Evolutionary conservation across 2,113 vertebrate species (phyloP).

Genomic region (Sardina pilchardus): DNA sequence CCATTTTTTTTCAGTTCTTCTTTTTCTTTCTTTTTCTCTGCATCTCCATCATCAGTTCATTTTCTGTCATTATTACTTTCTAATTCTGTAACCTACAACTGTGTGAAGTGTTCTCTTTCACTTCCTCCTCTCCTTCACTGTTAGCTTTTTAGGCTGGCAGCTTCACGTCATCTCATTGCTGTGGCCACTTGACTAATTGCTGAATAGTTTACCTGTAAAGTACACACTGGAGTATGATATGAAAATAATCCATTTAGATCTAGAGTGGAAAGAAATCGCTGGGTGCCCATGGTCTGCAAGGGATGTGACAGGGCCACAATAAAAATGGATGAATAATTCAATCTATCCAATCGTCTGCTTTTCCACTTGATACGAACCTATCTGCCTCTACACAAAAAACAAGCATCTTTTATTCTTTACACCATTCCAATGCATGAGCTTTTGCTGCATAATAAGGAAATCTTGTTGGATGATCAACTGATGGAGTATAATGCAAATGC

Average conservation of each 20-base stretch:
- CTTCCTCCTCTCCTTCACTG: background rate
- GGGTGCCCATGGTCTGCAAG: background rate
- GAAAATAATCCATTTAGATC: slow-evolving; percentile 33
- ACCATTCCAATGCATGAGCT: background rate
- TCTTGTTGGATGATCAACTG: background rate
- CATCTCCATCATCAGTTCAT: background rate
- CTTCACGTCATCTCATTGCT: background rate
- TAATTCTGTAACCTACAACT: background rate
- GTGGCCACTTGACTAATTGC: slow-evolving; percentile 25
- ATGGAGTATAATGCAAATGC: background rate
- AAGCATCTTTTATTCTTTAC: background rate
- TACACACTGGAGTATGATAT: slow-evolving; percentile 34
- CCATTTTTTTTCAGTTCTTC: background rate
- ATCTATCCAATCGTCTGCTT: slow-evolving; percentile 34
- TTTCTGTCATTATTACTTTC: background rate
- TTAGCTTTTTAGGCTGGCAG: slow-evolving; percentile 27
- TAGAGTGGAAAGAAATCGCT: slow-evolving; percentile 23
- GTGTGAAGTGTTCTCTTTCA: background rate
- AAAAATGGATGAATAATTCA: slow-evolving; percentile 48
- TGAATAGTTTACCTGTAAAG: background rate
- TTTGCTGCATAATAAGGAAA: background rate
- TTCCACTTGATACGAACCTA: slow-evolving; percentile 38
- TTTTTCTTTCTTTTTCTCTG: background rate
- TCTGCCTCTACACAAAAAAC: slow-evolving; percentile 10
- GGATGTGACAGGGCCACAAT: slow-evolving; percentile 10